Evolutionary conservation across 1,140 invertebrate genomes (phyloP).

Genomic region (Sarcophaga peregrina): DNA sequence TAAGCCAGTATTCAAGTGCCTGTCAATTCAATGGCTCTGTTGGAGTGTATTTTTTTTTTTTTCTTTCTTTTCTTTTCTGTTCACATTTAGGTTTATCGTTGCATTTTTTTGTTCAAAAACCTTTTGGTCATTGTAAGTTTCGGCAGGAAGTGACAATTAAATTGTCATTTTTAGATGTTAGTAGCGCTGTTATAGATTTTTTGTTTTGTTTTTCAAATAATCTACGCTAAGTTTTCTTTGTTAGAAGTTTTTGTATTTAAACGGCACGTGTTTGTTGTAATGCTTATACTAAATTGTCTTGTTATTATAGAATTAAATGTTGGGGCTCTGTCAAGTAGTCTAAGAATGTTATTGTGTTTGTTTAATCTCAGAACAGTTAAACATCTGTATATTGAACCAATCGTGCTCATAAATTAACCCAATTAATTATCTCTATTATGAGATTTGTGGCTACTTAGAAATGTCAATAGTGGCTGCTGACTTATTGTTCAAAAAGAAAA

Average conservation of each 20-base stretch:
- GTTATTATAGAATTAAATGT: not conserved
- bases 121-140: slow-evolving; percentile 16
- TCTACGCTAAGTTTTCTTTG: not conserved
- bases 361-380: not conserved
- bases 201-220: no score
- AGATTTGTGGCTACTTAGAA: no score
- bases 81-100: slow-evolving; percentile 14
- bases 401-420: no score
- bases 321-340: not conserved
- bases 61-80: not conserved
- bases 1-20: slow-evolving; percentile 36
- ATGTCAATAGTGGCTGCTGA: no score
- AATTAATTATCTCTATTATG: no score
- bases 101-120: not conserved
- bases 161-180: slow-evolving; percentile 30
- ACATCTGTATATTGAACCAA: no score
- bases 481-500: no score
- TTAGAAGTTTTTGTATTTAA: not conserved
- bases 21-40: slow-evolving; percentile 32
- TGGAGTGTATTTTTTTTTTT: not conserved
- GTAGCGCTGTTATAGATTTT: not conserved
- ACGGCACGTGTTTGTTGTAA: slow-evolving; percentile 3
- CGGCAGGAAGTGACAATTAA: slow-evolving; percentile 37
- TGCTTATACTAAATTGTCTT: not conserved
- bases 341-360: not conserved